A percentile compares a stretch with the other conserved stretches of the same genome.
phyloP scores from a whole-genome alignment of 1,140 invertebrate genomes.

The Augochlora pura region DNA sequence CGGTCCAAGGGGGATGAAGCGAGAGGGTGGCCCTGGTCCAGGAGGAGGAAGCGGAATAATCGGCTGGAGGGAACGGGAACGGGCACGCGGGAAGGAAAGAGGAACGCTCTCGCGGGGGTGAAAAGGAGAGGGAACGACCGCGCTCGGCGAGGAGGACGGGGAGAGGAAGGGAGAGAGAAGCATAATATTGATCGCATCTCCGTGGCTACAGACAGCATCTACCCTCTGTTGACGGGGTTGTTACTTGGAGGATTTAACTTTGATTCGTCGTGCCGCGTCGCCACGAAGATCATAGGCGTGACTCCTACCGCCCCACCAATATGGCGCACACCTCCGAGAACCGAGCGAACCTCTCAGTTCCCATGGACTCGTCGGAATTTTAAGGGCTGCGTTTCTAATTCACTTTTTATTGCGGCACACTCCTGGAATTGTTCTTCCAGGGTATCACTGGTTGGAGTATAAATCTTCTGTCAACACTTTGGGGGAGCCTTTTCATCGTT shows the following conservation, averaged over 20 bases:
- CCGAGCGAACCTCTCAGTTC: too few species aligned
- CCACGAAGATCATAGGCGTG: slow-evolving; percentile 62
- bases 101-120: background rate
- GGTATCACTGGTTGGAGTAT: too few species aligned
- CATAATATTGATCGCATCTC: slow-evolving; percentile 80
- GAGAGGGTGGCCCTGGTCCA: slow-evolving; percentile 9
- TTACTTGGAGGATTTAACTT: slow-evolving; percentile 77
- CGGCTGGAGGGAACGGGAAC: slow-evolving; percentile 56
- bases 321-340: slow-evolving; percentile 8
- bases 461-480: too few species aligned
- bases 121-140: slow-evolving; percentile 38
- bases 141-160: slow-evolving; percentile 34
- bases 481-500: too few species aligned
- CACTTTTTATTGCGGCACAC: too few species aligned
- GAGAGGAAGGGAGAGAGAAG: slow-evolving; percentile 61
- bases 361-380: too few species aligned
- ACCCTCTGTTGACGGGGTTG: slow-evolving; percentile 78
- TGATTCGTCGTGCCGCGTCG: slow-evolving; percentile 67
- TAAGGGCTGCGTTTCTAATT: too few species aligned
- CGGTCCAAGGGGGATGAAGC: slow-evolving; percentile 10
- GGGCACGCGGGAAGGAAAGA: slow-evolving; percentile 50
- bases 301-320: slow-evolving; percentile 35
- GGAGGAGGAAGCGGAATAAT: slow-evolving; percentile 44
- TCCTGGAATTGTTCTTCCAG: too few species aligned
- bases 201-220: slow-evolving; percentile 78